Base-by-base conservation (phyloP, 2,888 invertebrate genomes). In the Metacarcinus magister region DNA sequence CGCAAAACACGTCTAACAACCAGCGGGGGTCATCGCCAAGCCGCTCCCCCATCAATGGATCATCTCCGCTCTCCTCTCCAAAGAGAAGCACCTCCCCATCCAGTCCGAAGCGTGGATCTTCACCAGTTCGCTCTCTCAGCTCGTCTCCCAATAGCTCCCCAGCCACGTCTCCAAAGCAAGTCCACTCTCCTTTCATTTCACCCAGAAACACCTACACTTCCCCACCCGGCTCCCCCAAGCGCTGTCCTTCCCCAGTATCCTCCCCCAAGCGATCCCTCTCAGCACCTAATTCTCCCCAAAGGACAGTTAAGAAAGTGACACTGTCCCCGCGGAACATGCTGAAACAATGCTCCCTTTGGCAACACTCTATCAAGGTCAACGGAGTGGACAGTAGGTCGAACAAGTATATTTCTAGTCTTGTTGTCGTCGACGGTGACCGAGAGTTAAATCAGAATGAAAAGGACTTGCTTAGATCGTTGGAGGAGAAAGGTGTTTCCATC, bases 251-350 rank as follows among this genome's bases (percentile, higher is more conserved):
- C 2, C 96, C 96, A 0, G 44, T 44, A 8, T 93, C 96, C 44
- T 96, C 96, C 44, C 96, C 96, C 32, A 94, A 95, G 43, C 94
- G 93, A 44, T 92, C 93, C 28, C 23, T 89, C 87, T 96, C 96
- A 7, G 94, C 96, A 13, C 96, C 96, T 5, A 96, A 96, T 48
- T 96, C 96, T n/a, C 96, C 96, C 5, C 96, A 96, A 23, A 89
- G 93, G 19, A 92, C 96, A 2, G 19, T 32, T 23, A 94, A 46
- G 10, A 94, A 48, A 44, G 75, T 87, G 0, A 46, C 93, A 32
- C 94, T 60, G 43, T 96, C 96, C 5, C 93, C 95, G 13, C 92
- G 82, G 19, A 93, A 54, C 46, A 93, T 96, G 16, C 93, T 96
- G 67, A 67, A 89, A 4, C 94, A 94, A 39, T 94, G 94, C 39